Conservation (phyloP, 2,113 vertebrate genomes). For the Crotalus viridis region DNA sequence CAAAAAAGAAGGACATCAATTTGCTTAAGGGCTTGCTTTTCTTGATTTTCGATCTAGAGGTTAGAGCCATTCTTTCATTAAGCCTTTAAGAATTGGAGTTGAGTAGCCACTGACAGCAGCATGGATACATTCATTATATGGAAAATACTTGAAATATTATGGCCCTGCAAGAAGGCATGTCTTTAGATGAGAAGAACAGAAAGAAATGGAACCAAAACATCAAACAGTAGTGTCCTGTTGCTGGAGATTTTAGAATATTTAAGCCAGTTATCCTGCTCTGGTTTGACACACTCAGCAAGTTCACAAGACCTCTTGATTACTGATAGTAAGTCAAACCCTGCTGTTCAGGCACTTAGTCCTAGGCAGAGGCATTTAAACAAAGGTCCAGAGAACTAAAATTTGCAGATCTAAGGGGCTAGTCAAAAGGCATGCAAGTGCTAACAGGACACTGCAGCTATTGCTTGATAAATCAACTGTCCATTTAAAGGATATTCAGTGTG, state of each 20-base stretch:
- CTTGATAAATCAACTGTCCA: not conserved
- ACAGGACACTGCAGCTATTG: not conserved
- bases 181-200: not conserved
- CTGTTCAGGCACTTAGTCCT: not conserved
- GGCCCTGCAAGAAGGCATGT: not conserved
- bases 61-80: too few species aligned
- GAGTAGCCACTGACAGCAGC: not conserved
- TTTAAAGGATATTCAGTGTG: not conserved
- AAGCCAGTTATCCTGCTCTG: not conserved
- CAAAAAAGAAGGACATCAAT: too few species aligned
- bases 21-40: too few species aligned
- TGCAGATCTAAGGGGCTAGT: not conserved
- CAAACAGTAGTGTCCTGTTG: not conserved
- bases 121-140: not conserved
- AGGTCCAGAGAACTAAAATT: not conserved
- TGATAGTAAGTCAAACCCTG: not conserved
- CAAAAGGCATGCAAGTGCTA: not conserved
- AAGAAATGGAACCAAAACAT: not conserved
- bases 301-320: not conserved
- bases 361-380: not conserved
- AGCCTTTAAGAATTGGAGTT: too few species aligned
- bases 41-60: too few species aligned
- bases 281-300: not conserved
- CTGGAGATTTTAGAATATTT: not conserved
- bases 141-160: not conserved